These are phyloP conservation scores for Allobates femoralis DNA, from an alignment of 2,797 vertebrate species.

Conservation along the genomic window DNA sequence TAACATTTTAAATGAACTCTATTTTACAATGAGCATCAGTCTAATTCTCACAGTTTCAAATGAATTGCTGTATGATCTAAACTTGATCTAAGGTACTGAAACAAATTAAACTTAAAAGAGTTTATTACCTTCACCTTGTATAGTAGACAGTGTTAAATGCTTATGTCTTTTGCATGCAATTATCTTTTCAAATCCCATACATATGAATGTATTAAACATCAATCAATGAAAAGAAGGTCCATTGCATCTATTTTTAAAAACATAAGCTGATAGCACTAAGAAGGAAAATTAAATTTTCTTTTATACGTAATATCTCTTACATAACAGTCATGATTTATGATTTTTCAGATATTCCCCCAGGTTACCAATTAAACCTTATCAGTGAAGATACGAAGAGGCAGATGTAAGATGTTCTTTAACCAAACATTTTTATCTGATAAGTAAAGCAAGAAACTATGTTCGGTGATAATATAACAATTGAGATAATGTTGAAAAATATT, in stretches of 20 bases:
- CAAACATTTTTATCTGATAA: constrained; percentile 27
- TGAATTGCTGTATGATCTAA: neutral
- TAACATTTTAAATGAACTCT: neutral
- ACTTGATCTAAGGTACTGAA: neutral
- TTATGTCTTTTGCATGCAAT: neutral
- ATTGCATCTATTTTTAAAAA: neutral
- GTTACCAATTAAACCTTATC: constrained; percentile 25
- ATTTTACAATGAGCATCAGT: neutral
- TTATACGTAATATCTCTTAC: constrained; percentile 4
- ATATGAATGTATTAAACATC: neutral
- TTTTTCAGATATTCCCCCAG: neutral
- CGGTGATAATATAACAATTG: neutral
- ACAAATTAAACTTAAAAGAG: neutral
- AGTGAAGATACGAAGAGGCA: constrained; percentile 1
- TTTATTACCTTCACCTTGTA: neutral
- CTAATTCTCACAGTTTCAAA: neutral
- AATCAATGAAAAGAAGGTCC: neutral
- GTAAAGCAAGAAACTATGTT: neutral
- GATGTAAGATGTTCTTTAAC: constrained; percentile 13
- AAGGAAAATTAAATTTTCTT: neutral
- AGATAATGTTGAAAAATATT: neutral
- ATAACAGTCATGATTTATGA: neutral
- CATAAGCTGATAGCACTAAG: neutral
- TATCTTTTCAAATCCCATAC: neutral
- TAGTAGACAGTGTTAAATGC: neutral